Conservation (phyloP, 1,140 invertebrate species). For the Tachypleus tridentatus region DNA sequence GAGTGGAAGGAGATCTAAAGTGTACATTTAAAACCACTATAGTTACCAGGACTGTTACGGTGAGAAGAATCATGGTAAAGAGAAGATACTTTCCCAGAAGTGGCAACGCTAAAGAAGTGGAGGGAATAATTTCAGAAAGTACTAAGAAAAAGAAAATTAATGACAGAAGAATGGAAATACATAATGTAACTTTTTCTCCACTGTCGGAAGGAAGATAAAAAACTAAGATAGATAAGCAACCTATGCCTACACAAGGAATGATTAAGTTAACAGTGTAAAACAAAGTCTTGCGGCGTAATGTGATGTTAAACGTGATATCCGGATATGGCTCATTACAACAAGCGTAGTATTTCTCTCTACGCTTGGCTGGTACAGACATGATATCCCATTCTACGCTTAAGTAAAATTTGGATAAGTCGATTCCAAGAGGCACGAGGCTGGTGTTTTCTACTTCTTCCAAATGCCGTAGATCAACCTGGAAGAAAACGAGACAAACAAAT, state of each 20-base stretch:
- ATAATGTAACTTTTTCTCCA: slow-evolving; percentile 90
- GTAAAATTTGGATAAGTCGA: slow-evolving; percentile 85
- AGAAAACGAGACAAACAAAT: too few relatives aligned
- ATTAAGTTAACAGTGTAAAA: slow-evolving; percentile 96
- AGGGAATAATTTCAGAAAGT: slow-evolving; percentile 90
- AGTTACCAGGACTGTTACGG: slow-evolving; percentile 91
- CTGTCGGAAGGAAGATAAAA: slow-evolving; percentile 97
- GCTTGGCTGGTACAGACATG: slow-evolving; percentile 65
- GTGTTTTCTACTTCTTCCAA: slow-evolving; percentile 54
- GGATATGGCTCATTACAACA: slow-evolving; percentile 67
- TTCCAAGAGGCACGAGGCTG: slow-evolving; percentile 54
- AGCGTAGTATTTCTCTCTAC: slow-evolving; percentile 78
- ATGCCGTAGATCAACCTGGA: slow-evolving; percentile 71
- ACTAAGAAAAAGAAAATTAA: slow-evolving; percentile 96
- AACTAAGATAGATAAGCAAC: slow-evolving; percentile 93
- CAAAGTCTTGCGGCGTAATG: slow-evolving; percentile 82
- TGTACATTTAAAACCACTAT: slow-evolving; percentile 97
- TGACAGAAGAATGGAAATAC: slow-evolving; percentile 95
- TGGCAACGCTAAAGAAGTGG: slow-evolving; percentile 91
- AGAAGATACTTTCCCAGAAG: slow-evolving; percentile 87
- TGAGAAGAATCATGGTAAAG: slow-evolving; percentile 98
- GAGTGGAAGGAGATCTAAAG: slow-evolving; percentile 94
- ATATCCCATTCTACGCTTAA: slow-evolving; percentile 96
- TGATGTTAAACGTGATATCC: slow-evolving; percentile 96
- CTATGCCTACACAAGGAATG: slow-evolving; percentile 88